These are phyloP conservation scores for Cheilosia soror DNA, from an alignment of 2,888 invertebrate genomes.

Conservation along the genomic window DNA sequence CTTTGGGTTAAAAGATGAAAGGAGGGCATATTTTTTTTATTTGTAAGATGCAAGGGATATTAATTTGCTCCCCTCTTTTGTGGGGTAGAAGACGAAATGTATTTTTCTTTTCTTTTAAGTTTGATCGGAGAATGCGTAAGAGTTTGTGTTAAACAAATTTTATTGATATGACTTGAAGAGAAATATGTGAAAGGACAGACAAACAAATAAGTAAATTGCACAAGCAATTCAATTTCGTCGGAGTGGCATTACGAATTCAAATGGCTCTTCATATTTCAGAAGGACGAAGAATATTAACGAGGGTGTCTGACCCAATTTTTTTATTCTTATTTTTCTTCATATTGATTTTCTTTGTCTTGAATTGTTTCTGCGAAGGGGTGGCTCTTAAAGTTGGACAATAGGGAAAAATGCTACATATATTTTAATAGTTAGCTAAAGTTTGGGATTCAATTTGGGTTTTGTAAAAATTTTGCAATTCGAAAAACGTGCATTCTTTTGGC, in stretches of 20 bases:
- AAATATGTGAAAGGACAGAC: conserved; percentile 9
- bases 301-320: conserved; percentile 61
- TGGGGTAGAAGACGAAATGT: background rate
- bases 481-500: no score
- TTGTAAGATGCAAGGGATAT: conserved; percentile 20
- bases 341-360: conserved; percentile 19
- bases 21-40: conserved; percentile 12
- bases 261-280: conserved; percentile 42
- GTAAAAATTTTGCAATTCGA: background rate
- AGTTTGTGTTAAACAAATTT: conserved; percentile 44
- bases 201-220: conserved; percentile 34
- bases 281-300: conserved; percentile 36
- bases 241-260: conserved; percentile 57
- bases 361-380: background rate
- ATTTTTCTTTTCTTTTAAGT: conserved; percentile 22
- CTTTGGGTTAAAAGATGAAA: conserved; percentile 38
- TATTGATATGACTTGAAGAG: conserved; percentile 33
- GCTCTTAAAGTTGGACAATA: background rate
- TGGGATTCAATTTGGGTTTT: background rate
- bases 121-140: conserved; percentile 24
- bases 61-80: background rate
- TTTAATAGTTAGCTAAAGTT: background rate
- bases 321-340: background rate
- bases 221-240: conserved; percentile 55
- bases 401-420: background rate